Conservation (phyloP, 1,140 invertebrate species). For the Micrasema longulum region DNA sequence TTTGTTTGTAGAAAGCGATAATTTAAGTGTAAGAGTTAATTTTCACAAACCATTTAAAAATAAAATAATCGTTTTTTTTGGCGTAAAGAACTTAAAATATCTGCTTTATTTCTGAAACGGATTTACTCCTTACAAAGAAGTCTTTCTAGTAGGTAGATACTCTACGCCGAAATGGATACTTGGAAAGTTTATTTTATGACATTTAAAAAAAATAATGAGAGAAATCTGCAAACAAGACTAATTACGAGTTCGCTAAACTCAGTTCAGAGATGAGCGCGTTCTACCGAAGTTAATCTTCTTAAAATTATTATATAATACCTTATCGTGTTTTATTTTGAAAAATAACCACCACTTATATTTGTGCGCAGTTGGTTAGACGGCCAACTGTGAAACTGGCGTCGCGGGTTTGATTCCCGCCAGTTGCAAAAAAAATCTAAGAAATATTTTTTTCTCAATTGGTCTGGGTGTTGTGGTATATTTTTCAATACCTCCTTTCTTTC, state of each 20-base stretch:
- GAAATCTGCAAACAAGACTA: conserved; percentile 6
- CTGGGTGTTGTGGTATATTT: no score
- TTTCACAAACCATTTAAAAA: conserved; percentile 12
- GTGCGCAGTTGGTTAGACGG: no score
- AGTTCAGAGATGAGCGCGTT: not conserved
- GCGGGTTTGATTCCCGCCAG: no score
- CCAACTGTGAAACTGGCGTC: no score
- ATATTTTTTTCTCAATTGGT: no score
- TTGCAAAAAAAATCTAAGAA: no score
- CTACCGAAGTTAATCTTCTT: not conserved
- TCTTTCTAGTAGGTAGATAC: not conserved
- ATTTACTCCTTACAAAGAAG: conserved; percentile 24
- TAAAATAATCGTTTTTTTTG: conserved; percentile 5
- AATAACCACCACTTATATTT: no score
- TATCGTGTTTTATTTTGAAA: no score
- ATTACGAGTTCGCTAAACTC: not conserved
- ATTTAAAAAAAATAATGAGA: conserved; percentile 21
- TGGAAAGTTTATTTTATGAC: conserved; percentile 11
- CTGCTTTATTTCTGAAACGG: conserved; percentile 20
- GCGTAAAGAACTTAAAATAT: conserved; percentile 19
- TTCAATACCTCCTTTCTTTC: no score
- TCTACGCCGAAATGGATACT: not conserved
- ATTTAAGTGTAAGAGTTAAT: not conserved
- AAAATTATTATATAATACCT: no score
- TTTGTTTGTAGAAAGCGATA: no score